These are phyloP conservation scores for Psophia crepitans DNA, from an alignment of 2,113 vertebrate species.

Conservation along the genomic window DNA sequence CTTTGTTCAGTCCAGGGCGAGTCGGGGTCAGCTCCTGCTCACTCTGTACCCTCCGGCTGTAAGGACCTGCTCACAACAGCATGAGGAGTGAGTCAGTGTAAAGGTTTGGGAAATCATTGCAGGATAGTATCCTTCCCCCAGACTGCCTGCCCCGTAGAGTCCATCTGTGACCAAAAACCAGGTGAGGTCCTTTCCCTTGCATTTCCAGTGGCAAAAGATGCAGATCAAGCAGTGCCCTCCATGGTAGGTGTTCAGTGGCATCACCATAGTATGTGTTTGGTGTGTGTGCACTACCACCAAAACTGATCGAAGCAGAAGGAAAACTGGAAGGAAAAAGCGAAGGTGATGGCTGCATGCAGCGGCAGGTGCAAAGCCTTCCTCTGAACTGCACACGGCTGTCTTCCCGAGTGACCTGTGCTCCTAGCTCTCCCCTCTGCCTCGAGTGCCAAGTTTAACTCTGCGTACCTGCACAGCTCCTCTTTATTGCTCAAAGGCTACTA, in stretches of 20 bases:
- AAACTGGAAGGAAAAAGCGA: background rate
- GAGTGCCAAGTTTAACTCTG: background rate
- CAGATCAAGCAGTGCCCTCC: background rate
- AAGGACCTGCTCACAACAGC: background rate
- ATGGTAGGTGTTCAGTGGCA: background rate
- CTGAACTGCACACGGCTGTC: rapidly evolving
- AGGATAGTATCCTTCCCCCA: background rate
- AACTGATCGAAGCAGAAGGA: background rate
- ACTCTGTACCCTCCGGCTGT: background rate
- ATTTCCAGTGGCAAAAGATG: background rate
- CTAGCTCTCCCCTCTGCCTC: background rate
- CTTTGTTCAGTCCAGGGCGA: background rate
- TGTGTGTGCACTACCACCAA: background rate
- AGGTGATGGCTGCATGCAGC: rapidly evolving
- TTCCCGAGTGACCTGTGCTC: background rate
- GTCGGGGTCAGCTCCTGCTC: background rate
- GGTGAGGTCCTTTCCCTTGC: background rate
- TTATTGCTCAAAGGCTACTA: background rate
- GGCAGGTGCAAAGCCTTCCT: background rate
- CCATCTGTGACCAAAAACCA: background rate
- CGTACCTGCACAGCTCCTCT: background rate
- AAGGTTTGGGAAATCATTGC: background rate
- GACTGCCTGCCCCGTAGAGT: background rate
- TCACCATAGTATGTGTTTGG: background rate
- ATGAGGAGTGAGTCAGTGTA: background rate